Conservation (phyloP, 2,797 vertebrate genomes). For the Ciconia nigra region DNA sequence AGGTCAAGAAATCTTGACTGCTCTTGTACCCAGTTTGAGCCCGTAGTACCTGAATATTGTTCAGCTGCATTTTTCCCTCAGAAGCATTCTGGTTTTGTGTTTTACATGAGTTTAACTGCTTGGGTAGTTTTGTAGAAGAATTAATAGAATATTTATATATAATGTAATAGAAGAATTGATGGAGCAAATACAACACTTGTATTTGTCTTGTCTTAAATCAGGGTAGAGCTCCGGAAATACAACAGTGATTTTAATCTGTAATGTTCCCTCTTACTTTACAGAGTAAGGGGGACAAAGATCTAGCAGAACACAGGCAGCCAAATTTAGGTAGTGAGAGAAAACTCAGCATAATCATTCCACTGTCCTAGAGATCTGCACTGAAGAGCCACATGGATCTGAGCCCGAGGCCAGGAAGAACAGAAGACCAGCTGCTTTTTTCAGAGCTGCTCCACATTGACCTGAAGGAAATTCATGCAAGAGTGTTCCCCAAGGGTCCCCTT, state of each 20-base stretch:
- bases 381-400: not conserved
- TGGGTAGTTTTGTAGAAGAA: not conserved
- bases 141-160: not conserved
- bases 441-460: not conserved
- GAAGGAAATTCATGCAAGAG: not conserved
- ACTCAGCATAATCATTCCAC: not conserved
- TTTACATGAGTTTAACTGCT: not conserved
- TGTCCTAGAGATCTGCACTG: not conserved
- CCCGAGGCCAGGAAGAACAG: not conserved
- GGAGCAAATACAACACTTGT: not conserved
- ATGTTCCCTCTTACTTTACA: not conserved
- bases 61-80: not conserved
- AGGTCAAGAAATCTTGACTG: not conserved
- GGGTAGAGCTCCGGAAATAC: not conserved
- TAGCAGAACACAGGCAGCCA: not conserved
- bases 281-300: not conserved
- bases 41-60: not conserved
- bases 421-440: constrained; percentile 15
- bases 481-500: not conserved
- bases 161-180: not conserved
- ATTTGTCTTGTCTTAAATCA: not conserved
- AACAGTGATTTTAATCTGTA: not conserved
- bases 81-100: not conserved
- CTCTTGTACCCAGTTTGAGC: not conserved
- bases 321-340: not conserved